Base-by-base conservation (phyloP, 2,888 invertebrate species). In the Zonitis immaculata region DNA sequence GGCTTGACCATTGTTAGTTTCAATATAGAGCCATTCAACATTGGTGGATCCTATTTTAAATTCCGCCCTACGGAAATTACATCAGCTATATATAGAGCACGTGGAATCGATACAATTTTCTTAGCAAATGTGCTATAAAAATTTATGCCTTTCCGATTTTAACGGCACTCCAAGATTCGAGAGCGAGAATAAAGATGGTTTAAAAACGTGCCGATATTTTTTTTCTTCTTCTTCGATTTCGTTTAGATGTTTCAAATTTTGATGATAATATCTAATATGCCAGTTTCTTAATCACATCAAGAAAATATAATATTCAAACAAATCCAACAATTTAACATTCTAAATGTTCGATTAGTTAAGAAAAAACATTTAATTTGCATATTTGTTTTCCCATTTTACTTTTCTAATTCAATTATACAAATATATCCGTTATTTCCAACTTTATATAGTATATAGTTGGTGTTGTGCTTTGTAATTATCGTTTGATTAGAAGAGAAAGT, bases 111-210 rank as follows among this genome's bases (percentile, higher is more conserved):
- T 63, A 68, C 69, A 68, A 69, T 70, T 69, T 70, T 67, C 70
- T 69, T 66, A 67, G 66, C 64, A 68, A 70, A 69, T 68, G 69
- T 61, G 58, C 68, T 61, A 67, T 70, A 69, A 70, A 69, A 70
- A 67, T 68, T 67, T 68, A 70, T 63, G 63, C 61, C 57, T 70
- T 69, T 67, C 66, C 69, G 68, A 67, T 68, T 67, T 66, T 66
- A 66, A 66, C 61, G 62, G 58, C 57, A 39, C 47, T 52, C 52
- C 47, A 43, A 51, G 55, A 59, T 60, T 58, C 39, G 47, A 52
- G 54, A 62, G 57, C 54, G 61, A 61, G 61, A 62, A 62, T 62
- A 64, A 64, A 58, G 54, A 58, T 57, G 56, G 59, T 60, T 59
- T 55, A 56, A 46, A 54, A 49, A 59, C 60, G 56, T 56, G 56